Evolutionary conservation across 2,797 vertebrate species (phyloP).

Genomic region (Sebastes cheni): DNA sequence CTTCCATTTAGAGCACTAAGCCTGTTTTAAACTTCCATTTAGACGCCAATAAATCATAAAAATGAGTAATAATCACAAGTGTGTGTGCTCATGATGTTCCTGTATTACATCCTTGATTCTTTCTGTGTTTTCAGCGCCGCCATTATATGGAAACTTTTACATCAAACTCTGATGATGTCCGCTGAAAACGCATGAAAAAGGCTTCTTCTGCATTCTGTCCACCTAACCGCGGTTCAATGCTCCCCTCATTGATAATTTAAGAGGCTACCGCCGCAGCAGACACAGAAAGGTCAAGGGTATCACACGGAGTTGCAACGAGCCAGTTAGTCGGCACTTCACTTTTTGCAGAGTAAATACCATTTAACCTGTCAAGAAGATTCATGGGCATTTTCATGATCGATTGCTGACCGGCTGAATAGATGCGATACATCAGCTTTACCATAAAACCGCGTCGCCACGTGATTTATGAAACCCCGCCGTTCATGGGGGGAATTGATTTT

Average conservation of each 20-base stretch:
- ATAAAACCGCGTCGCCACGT: constrained; percentile 68
- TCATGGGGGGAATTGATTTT: constrained; percentile 77
- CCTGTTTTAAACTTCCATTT: constrained; percentile 65
- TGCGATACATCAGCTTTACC: constrained; percentile 74
- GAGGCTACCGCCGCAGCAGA: constrained; percentile 53
- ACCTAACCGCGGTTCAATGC: constrained; percentile 45
- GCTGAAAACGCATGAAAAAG: neutral
- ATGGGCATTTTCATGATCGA: constrained; percentile 81
- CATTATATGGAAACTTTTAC: constrained; percentile 20
- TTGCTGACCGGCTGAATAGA: constrained; percentile 75
- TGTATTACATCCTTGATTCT: constrained; percentile 21
- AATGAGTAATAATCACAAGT: constrained; percentile 49
- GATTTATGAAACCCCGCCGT: constrained; percentile 78
- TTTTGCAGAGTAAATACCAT: constrained; percentile 82
- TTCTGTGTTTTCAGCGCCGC: constrained; percentile 6
- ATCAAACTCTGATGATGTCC: neutral
- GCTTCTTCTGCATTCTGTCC: constrained; percentile 52
- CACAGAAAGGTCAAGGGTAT: constrained; percentile 76
- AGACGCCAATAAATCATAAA: constrained; percentile 58
- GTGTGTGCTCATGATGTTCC: constrained; percentile 41
- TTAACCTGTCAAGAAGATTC: constrained; percentile 82
- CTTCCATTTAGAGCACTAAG: constrained; percentile 62
- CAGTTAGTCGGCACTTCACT: constrained; percentile 76
- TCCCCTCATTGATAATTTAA: constrained; percentile 68
- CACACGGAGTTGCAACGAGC: constrained; percentile 65